Conservation (phyloP, 2,888 invertebrate species). For the Cephus nigrinus region DNA sequence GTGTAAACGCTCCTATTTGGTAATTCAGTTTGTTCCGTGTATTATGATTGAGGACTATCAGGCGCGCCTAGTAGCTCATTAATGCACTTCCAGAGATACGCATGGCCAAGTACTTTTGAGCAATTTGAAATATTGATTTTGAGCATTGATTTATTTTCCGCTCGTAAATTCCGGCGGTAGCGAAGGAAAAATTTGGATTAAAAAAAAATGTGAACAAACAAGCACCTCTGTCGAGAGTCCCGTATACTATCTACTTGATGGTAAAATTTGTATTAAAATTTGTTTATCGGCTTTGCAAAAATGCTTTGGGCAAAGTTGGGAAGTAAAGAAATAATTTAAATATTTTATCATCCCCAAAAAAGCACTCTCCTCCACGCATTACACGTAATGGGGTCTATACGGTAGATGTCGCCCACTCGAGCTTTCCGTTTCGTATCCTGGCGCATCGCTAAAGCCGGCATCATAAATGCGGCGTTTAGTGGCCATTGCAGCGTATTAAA, state of each 20-base stretch:
- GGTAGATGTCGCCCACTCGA: neutral
- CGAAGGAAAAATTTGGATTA: too few relatives aligned
- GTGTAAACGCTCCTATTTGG: neutral
- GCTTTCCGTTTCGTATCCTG: neutral
- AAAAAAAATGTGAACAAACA: too few relatives aligned
- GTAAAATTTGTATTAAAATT: too few relatives aligned
- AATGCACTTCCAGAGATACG: neutral
- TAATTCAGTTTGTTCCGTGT: neutral
- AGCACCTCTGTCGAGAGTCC: too few relatives aligned
- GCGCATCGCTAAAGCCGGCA: neutral
- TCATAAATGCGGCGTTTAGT: slow-evolving; percentile 16
- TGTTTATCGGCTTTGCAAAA: too few relatives aligned
- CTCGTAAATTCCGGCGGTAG: too few relatives aligned
- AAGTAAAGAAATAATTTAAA: too few relatives aligned
- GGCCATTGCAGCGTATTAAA: slow-evolving; percentile 16
- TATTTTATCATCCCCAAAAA: neutral
- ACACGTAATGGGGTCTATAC: neutral
- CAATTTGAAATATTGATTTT: too few relatives aligned
- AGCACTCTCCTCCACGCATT: neutral
- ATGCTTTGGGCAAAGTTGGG: too few relatives aligned
- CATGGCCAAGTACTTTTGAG: neutral
- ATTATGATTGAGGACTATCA: neutral
- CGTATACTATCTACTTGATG: too few relatives aligned
- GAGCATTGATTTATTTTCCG: too few relatives aligned
- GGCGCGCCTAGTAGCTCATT: neutral